Evolutionary conservation across 2,888 invertebrate species (phyloP), one percentile per base, ranked within the genome.

Genomic region (Pollenia amentaria): DNA sequence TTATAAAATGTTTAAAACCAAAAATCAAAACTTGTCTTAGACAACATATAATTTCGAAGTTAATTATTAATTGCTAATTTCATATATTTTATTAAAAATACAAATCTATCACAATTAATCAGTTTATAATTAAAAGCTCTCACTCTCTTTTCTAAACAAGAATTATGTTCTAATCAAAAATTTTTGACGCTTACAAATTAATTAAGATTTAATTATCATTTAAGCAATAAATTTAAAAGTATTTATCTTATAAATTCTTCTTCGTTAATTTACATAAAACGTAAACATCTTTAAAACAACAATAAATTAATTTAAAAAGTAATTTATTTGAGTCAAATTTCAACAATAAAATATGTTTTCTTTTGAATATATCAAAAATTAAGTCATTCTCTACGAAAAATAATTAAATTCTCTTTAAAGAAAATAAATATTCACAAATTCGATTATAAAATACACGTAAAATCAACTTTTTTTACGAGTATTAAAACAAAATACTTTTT

Each of bases 71-170:
- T 38, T 60, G 29, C 6, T 38, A 60, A 16, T 62, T 40, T 2
- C n/a, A 16, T 16, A 3, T 62, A 42, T 16, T 62, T 67, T 67
- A 48, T 29, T 14, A n/a, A 69, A 69, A 69, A 69, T 29, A 67
- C 46, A 69, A 69, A 38, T 69, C 67, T 38, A 42, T 51, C 29
- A 51, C 16, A 69, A 69, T 51, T 69, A 51, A 51, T 69, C 21
- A 65, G 38, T 60, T 60, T 60, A 16, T 64, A 44, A 21, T 51
- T 48, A n/a, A 48, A 67, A 48, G 7, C 48, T 29, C 1, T 6
- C 14, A 10, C 4, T 29, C 29, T 29, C 29, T 21, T 21, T 55
- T 6, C 9, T 44, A 8, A 42, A 12, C 12, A 46, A 21, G 40
- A 62, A 48, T 48, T 46, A 46, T 46, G 29, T n/a, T 67, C 44